Conservation (phyloP, 2,888 invertebrate species). For the Lathronympha strigana region DNA sequence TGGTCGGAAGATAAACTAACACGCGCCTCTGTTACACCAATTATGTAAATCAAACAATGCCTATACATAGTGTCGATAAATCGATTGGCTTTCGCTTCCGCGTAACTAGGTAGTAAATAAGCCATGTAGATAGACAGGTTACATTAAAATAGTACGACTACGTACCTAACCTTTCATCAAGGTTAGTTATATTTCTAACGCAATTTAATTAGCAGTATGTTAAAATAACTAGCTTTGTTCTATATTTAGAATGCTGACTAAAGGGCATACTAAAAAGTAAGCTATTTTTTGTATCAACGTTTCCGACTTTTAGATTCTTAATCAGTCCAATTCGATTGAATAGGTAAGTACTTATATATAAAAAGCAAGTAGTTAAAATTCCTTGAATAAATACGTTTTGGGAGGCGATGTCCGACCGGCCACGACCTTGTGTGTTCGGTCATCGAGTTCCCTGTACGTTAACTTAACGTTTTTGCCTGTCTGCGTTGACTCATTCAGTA, state of each 20-base stretch:
- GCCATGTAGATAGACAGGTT: not conserved
- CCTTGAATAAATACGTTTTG: conserved; percentile 52
- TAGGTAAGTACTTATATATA: not conserved
- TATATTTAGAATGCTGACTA: not conserved
- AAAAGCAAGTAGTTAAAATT: conserved; percentile 30
- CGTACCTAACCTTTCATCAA: not conserved
- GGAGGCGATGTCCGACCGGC: conserved; percentile 74
- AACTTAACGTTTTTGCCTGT: conserved; percentile 66
- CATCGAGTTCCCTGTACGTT: conserved; percentile 64
- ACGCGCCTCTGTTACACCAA: conserved; percentile 7
- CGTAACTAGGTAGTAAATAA: conserved; percentile 4
- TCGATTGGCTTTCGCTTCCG: conserved; percentile 34
- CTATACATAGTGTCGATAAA: conserved; percentile 15
- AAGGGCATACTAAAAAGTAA: not conserved
- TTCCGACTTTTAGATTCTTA: not conserved
- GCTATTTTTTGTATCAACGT: conserved; percentile 9
- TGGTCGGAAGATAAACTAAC: conserved; percentile 44
- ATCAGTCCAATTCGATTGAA: not conserved
- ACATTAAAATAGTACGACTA: not conserved
- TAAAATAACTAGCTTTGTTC: not conserved
- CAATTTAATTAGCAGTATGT: conserved; percentile 5
- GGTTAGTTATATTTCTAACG: not conserved
- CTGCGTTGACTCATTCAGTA: conserved; percentile 66
- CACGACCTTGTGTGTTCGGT: conserved; percentile 74
- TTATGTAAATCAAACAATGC: conserved; percentile 20